Percentiles rank a stretch among this genome's conserved stretches.
These are phyloP conservation scores for Chinchilla lanigera DNA, from an alignment of 2,113 vertebrate species.

Conservation along the genomic window DNA sequence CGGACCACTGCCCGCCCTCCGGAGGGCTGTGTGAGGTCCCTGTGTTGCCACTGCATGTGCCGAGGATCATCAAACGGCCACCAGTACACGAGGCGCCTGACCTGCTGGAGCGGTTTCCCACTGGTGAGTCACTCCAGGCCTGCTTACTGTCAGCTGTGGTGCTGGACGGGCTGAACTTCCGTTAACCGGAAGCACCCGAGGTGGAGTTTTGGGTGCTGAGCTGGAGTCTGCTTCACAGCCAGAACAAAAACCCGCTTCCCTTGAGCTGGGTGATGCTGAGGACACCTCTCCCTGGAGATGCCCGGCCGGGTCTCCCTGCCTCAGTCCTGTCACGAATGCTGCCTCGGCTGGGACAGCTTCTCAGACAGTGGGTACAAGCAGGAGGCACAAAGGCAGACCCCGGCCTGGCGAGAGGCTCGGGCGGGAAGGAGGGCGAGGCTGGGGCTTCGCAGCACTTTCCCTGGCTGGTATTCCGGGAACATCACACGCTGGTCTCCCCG, in stretches of 20 bases:
- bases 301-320: fast-evolving
- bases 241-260: background rate
- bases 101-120: fast-evolving
- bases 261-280: fast-evolving
- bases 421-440: fast-evolving
- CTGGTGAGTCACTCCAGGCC: fast-evolving
- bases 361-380: background rate
- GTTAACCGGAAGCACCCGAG: fast-evolving
- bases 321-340: fast-evolving
- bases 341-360: background rate
- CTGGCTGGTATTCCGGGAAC: background rate
- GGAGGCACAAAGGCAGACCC: background rate
- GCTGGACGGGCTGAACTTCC: background rate
- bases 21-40: fast-evolving
- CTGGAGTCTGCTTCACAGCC: background rate
- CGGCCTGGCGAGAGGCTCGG: background rate
- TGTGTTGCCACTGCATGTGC: fast-evolving
- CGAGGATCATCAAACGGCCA: fast-evolving
- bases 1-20: background rate
- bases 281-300: background rate
- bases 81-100: fast-evolving
- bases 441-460: fast-evolving
- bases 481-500: background rate
- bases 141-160: fast-evolving
- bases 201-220: background rate